These are phyloP conservation scores for Kryptolebias marmoratus DNA, from an alignment of 2,113 vertebrate genomes.

Conservation along the genomic window DNA sequence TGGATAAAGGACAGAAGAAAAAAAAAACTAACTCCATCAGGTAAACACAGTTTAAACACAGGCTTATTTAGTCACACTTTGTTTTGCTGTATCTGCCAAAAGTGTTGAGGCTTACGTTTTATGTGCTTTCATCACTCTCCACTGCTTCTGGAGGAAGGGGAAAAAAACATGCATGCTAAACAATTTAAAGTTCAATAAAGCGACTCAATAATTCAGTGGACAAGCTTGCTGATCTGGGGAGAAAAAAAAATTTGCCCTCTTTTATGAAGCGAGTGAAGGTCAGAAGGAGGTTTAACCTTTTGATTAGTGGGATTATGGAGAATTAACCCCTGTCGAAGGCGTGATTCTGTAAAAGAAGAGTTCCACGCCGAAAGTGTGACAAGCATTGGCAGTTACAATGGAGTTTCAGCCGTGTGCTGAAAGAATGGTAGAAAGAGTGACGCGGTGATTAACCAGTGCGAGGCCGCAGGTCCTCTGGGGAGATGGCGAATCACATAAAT, in stretches of 20 bases:
- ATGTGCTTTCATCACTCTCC: slow-evolving; percentile 24
- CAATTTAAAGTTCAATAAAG: slow-evolving; percentile 60
- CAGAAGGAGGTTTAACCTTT: slow-evolving; percentile 73
- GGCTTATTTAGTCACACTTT: slow-evolving; percentile 17
- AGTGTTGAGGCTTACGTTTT: slow-evolving; percentile 17
- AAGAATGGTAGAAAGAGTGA: slow-evolving; percentile 64
- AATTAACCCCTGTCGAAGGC: slow-evolving; percentile 71
- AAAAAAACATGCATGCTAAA: slow-evolving; percentile 53
- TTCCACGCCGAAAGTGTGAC: slow-evolving; percentile 21
- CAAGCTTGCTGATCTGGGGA: slow-evolving; percentile 39
- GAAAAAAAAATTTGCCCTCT: slow-evolving; percentile 56
- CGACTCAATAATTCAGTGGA: slow-evolving; percentile 57
- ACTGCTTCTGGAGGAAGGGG: slow-evolving; percentile 4
- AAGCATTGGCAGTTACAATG: slow-evolving; percentile 42
- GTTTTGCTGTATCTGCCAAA: slow-evolving; percentile 38
- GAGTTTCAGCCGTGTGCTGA: slow-evolving; percentile 23
- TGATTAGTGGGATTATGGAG: slow-evolving; percentile 76
- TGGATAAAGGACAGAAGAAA: too few species aligned
- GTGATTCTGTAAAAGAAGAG: slow-evolving; percentile 35
- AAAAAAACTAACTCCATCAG: not conserved
- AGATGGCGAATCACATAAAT: slow-evolving; percentile 77
- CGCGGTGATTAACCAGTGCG: slow-evolving; percentile 72
- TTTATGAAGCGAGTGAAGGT: slow-evolving; percentile 77
- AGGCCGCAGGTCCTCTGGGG: slow-evolving; percentile 70
- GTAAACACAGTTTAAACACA: not conserved